phyloP scores from a whole-genome alignment of 2,888 invertebrate genomes.

The Epinotia brunnichana region DNA sequence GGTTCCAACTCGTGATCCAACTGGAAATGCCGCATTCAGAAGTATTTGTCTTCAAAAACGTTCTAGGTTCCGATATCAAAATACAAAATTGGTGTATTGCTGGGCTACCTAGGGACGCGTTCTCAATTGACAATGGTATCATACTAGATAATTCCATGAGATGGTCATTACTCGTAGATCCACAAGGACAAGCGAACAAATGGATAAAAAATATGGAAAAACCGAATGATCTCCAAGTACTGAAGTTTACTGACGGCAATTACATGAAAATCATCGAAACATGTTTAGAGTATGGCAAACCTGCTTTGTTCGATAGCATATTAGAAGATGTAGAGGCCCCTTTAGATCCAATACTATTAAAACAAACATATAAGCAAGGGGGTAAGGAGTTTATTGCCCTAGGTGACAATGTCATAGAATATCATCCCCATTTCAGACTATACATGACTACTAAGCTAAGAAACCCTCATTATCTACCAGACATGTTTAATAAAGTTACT shows the following conservation, averaged over 20 bases:
- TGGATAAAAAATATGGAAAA: slow-evolving; percentile 94
- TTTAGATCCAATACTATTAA: slow-evolving; percentile 89
- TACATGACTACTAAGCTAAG: slow-evolving; percentile 92
- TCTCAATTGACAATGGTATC: slow-evolving; percentile 93
- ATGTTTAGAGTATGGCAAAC: slow-evolving; percentile 90
- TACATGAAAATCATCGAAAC: slow-evolving; percentile 90
- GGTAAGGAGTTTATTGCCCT: slow-evolving; percentile 89
- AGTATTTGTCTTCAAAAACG: slow-evolving; percentile 88
- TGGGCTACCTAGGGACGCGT: slow-evolving; percentile 90
- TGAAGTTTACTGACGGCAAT: slow-evolving; percentile 89
- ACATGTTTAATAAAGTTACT: slow-evolving; percentile 92
- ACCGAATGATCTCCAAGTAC: slow-evolving; percentile 86
- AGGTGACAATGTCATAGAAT: slow-evolving; percentile 91
- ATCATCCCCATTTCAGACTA: slow-evolving; percentile 88
- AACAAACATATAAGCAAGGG: slow-evolving; percentile 89
- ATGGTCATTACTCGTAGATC: slow-evolving; percentile 92
- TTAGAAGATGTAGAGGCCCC: slow-evolving; percentile 91
- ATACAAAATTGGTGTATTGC: slow-evolving; percentile 94
- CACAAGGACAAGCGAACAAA: slow-evolving; percentile 92
- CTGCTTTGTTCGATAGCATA: slow-evolving; percentile 90
- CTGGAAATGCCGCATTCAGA: slow-evolving; percentile 91
- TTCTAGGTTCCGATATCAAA: slow-evolving; percentile 93
- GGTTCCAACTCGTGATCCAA: slow-evolving; percentile 87
- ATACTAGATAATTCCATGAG: slow-evolving; percentile 91
- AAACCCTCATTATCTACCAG: slow-evolving; percentile 94